phyloP scores from a whole-genome alignment of 1,140 invertebrate species.

The Diachasma alloeum region DNA sequence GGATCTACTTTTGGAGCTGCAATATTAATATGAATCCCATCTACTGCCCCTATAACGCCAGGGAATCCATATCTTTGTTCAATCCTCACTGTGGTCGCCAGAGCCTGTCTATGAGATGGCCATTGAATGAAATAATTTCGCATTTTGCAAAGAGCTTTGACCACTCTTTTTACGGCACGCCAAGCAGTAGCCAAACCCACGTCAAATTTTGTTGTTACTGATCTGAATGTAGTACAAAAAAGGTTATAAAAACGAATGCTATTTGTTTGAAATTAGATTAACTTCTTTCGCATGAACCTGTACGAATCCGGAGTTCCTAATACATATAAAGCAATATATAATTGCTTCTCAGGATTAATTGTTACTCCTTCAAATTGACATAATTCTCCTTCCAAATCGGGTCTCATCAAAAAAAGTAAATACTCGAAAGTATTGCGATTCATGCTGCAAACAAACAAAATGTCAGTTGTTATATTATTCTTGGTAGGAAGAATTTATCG shows the following conservation, averaged over 20 bases:
- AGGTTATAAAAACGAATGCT: background rate
- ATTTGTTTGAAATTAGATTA: background rate
- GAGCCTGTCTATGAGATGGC: slow-evolving; percentile 22
- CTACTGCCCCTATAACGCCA: slow-evolving; percentile 36
- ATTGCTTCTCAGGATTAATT: background rate
- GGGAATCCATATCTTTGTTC: slow-evolving; percentile 24
- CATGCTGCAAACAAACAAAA: background rate
- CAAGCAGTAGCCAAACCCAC: slow-evolving; percentile 24
- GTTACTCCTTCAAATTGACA: background rate
- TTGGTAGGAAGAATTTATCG: background rate
- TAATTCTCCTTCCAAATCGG: background rate
- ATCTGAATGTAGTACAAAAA: background rate
- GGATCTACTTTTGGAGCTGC: slow-evolving; percentile 31
- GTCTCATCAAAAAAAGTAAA: background rate
- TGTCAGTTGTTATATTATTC: background rate
- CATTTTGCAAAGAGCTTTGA: background rate
- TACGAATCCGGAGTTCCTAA: background rate
- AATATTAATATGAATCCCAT: slow-evolving; percentile 40
- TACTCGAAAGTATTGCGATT: background rate
- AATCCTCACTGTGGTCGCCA: slow-evolving; percentile 3
- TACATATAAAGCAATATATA: background rate
- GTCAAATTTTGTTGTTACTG: background rate
- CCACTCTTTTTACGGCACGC: slow-evolving; percentile 21
- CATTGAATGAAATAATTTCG: slow-evolving; percentile 23
- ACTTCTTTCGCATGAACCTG: background rate